A percentile compares a stretch with the other conserved stretches of the same genome.
These are phyloP conservation scores for Melitaea athalia DNA, from an alignment of 2,888 invertebrate genomes.

Conservation along the genomic window DNA sequence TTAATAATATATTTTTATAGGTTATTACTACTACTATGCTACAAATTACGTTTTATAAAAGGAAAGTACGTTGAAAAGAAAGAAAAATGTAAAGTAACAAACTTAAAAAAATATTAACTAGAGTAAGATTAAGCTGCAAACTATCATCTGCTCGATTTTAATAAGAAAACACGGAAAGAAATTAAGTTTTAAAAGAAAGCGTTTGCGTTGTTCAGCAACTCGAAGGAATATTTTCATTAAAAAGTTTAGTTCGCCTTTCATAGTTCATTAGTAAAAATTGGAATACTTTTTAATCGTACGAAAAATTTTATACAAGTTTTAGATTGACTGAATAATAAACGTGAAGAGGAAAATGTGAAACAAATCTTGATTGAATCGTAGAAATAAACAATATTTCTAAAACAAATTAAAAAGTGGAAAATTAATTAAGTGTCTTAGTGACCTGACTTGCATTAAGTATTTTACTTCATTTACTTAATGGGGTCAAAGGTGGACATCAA, in stretches of 20 bases:
- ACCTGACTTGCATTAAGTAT: no score
- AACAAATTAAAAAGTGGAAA: no score
- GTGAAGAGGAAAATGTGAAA: neutral
- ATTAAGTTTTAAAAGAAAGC: conserved; percentile 27
- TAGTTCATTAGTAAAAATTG: conserved; percentile 26
- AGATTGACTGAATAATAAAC: neutral
- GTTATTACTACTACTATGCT: no score
- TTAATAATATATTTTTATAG: no score
- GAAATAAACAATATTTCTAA: no score
- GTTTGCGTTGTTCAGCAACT: conserved; percentile 26
- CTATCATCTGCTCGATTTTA: conserved; percentile 17
- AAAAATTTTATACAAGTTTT: neutral
- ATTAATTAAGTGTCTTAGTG: no score
- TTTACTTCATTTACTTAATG: no score
- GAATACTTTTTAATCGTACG: conserved; percentile 10
- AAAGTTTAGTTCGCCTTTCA: conserved; percentile 19
- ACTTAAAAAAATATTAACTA: neutral
- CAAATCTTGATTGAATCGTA: no score
- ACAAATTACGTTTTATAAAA: no score
- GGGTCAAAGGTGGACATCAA: no score
- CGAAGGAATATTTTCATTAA: conserved; percentile 26
- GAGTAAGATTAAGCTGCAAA: neutral
- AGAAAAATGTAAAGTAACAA: neutral
- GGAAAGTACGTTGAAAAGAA: no score
- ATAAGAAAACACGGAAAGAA: conserved; percentile 27